These are phyloP conservation scores for Epizoanthus stellaris DNA, from an alignment of 92 coral and sea anemone species.

Conservation along the genomic window DNA sequence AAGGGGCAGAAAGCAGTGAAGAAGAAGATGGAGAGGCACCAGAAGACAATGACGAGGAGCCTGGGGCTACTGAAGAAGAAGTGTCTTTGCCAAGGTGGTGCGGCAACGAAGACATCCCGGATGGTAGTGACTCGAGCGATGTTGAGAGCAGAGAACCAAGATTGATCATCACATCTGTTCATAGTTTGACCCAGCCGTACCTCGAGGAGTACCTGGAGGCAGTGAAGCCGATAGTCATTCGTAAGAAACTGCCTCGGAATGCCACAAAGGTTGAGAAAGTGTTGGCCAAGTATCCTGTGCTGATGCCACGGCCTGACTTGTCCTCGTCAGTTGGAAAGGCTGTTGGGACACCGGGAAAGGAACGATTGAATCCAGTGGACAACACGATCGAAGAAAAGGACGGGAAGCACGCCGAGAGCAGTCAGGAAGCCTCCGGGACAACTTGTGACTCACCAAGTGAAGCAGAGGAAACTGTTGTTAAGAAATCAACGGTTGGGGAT, in stretches of 20 bases:
- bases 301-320: slow-evolving; percentile 30
- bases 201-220: slow-evolving; percentile 27
- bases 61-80: slow-evolving; percentile 5
- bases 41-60: slow-evolving; percentile 10
- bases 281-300: slow-evolving; percentile 35
- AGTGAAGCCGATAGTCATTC: slow-evolving; percentile 35
- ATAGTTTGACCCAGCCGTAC: background rate
- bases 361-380: background rate
- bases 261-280: slow-evolving; percentile 36
- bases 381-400: background rate
- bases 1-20: background rate
- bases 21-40: background rate
- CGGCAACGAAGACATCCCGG: background rate
- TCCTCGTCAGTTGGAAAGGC: background rate
- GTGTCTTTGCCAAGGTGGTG: background rate
- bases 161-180: background rate
- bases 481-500: background rate
- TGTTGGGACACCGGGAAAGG: background rate
- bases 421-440: background rate
- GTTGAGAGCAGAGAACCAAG: background rate
- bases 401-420: background rate
- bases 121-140: background rate
- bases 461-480: background rate
- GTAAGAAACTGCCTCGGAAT: slow-evolving; percentile 26
- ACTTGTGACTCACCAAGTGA: background rate